phyloP scores from a whole-genome alignment of 2,113 vertebrate species.

The Camelus dromedarius region DNA sequence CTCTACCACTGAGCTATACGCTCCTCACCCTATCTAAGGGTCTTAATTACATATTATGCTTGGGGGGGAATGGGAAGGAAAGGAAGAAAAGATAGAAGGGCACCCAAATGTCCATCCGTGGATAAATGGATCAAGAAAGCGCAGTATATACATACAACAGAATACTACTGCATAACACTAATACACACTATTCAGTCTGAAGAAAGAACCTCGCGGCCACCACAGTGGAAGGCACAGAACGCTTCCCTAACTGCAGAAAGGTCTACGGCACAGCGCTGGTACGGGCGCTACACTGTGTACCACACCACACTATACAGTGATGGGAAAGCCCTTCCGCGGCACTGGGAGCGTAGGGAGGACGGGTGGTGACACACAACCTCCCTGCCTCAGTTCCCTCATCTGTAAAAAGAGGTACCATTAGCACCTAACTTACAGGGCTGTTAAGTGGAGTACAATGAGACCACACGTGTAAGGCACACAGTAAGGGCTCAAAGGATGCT shows the following conservation, averaged over 20 bases:
- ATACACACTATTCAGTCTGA: not conserved
- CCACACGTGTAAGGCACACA: not conserved
- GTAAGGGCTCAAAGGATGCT: not conserved
- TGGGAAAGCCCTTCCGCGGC: not conserved
- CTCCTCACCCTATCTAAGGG: too few species aligned
- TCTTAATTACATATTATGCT: not conserved
- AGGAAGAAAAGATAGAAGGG: not conserved
- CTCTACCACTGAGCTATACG: too few species aligned
- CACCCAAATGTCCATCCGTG: not conserved
- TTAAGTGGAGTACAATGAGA: not conserved
- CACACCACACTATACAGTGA: not conserved
- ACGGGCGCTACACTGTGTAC: too few species aligned
- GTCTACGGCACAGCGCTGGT: not conserved
- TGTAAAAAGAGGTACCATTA: not conserved
- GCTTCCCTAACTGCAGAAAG: not conserved
- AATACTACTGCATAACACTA: not conserved
- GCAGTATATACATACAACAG: not conserved
- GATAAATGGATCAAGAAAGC: not conserved
- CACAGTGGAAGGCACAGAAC: not conserved
- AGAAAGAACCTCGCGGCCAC: not conserved
- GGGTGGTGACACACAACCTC: not conserved
- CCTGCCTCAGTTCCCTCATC: not conserved
- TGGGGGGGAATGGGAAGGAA: not conserved
- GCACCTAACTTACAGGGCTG: not conserved
- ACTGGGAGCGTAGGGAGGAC: fast-evolving